Evolutionary conservation across 1,140 invertebrate genomes (phyloP).

Genomic region (Drosophila bipectinata): DNA sequence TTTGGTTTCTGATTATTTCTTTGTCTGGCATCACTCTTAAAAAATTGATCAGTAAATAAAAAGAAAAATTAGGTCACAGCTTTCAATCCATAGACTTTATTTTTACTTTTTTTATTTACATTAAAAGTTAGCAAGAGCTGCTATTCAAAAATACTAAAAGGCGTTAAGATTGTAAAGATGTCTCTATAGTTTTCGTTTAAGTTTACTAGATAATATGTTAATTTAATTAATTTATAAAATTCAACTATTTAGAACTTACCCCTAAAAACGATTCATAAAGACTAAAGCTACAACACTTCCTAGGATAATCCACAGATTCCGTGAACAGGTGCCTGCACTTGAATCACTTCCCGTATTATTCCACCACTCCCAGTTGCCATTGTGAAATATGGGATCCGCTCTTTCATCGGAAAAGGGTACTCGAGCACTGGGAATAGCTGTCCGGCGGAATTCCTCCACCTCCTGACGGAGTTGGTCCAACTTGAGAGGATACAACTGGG

Average conservation of each 20-base stretch:
- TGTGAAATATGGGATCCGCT: conserved; percentile 54
- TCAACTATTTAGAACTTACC: neutral
- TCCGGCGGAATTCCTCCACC: conserved; percentile 49
- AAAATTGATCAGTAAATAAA: neutral
- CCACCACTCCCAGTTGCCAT: conserved; percentile 75
- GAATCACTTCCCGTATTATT: conserved; percentile 38
- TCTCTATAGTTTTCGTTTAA: neutral
- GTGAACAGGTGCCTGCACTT: neutral
- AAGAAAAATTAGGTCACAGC: neutral
- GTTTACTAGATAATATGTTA: neutral
- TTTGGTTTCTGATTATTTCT: neutral
- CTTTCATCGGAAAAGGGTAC: conserved; percentile 37
- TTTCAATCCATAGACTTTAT: neutral
- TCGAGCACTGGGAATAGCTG: conserved; percentile 43
- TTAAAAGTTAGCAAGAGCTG: neutral
- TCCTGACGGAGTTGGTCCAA: conserved; percentile 62
- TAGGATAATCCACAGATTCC: neutral
- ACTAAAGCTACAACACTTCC: conserved; percentile 21
- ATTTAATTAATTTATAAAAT: neutral
- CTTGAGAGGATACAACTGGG: conserved; percentile 70
- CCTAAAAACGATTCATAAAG: neutral
- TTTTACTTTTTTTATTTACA: conserved; percentile 1
- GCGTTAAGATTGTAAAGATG: neutral
- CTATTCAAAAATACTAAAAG: neutral
- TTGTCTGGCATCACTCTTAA: neutral